phyloP scores from a whole-genome alignment of 2,888 invertebrate genomes.

The Schizotus pectinicornis region DNA sequence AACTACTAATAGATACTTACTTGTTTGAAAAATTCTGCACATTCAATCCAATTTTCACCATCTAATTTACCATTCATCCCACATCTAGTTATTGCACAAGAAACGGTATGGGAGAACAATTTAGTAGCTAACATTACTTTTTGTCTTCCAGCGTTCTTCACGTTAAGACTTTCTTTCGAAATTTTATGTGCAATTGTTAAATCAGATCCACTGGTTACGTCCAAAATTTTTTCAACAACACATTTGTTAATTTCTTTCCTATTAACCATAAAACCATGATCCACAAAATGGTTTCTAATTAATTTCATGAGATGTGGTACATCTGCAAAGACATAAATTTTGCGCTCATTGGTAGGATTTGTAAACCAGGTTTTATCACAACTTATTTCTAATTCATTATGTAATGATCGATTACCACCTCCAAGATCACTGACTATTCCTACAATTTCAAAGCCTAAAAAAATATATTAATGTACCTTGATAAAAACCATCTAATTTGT shows the following conservation, averaged over 20 bases:
- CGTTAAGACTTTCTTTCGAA: constrained; percentile 3
- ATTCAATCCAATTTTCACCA: constrained; percentile 11
- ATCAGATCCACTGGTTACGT: constrained; percentile 7
- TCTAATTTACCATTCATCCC: not conserved
- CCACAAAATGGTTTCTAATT: constrained; percentile 36
- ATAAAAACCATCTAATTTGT: no score
- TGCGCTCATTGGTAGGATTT: constrained; percentile 25
- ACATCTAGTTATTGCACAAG: constrained; percentile 9
- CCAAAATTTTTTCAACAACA: not conserved
- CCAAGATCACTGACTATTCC: constrained; percentile 34
- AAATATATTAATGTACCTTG: no score
- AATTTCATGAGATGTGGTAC: constrained; percentile 37
- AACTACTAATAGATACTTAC: constrained; percentile 4
- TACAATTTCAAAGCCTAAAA: constrained; percentile 26
- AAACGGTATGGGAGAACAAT: constrained; percentile 22
- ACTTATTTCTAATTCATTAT: constrained; percentile 20
- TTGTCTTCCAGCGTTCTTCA: constrained; percentile 2
- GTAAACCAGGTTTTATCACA: constrained; percentile 15
- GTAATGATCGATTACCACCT: constrained; percentile 29
- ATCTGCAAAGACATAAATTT: constrained; percentile 35
- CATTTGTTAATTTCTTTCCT: constrained; percentile 15
- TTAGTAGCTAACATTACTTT: constrained; percentile 22
- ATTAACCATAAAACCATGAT: constrained; percentile 32
- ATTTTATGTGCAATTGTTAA: constrained; percentile 22
- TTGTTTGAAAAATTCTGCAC: constrained; percentile 11